Percentiles rank a stretch among this genome's conserved stretches.
phyloP scores from a whole-genome alignment of 2,888 invertebrate species.

The Vanessa cardui region DNA sequence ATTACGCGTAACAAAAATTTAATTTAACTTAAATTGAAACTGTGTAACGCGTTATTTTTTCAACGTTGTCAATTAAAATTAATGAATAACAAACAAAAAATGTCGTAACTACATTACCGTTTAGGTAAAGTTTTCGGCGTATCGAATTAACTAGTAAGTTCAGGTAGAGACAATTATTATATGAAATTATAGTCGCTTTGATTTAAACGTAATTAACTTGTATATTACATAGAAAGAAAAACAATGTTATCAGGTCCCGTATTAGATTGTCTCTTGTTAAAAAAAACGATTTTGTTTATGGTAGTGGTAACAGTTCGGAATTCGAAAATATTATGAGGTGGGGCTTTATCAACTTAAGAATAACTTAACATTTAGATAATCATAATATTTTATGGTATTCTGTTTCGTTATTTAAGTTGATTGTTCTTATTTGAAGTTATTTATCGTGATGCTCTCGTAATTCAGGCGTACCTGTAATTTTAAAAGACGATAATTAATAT shows the following conservation, averaged over 20 bases:
- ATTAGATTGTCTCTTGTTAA: constrained; percentile 9
- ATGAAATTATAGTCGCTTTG: constrained; percentile 1
- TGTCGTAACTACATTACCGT: constrained; percentile 9
- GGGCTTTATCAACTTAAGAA: constrained; percentile 55
- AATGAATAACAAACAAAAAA: constrained; percentile 6
- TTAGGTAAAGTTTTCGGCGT: constrained; percentile 5
- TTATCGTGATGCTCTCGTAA: constrained; percentile 54
- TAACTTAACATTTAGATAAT: constrained; percentile 63
- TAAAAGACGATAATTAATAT: constrained; percentile 19
- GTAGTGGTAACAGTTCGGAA: constrained; percentile 40
- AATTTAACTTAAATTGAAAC: constrained; percentile 24
- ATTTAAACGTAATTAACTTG: not conserved
- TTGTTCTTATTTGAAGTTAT: constrained; percentile 55
- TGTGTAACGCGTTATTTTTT: constrained; percentile 20
- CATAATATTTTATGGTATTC: constrained; percentile 59
- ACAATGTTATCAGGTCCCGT: constrained; percentile 13
- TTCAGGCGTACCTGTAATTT: constrained; percentile 74
- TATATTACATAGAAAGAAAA: not conserved
- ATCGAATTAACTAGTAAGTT: not conserved
- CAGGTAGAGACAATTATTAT: not conserved
- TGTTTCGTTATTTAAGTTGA: constrained; percentile 55
- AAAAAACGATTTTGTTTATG: constrained; percentile 22
- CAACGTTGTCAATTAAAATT: constrained; percentile 10
- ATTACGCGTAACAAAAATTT: constrained; percentile 34
- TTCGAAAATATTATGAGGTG: constrained; percentile 52